Evolutionary conservation across 2,113 vertebrate genomes (phyloP).

Genomic region (Lagenorhynchus albirostris): DNA sequence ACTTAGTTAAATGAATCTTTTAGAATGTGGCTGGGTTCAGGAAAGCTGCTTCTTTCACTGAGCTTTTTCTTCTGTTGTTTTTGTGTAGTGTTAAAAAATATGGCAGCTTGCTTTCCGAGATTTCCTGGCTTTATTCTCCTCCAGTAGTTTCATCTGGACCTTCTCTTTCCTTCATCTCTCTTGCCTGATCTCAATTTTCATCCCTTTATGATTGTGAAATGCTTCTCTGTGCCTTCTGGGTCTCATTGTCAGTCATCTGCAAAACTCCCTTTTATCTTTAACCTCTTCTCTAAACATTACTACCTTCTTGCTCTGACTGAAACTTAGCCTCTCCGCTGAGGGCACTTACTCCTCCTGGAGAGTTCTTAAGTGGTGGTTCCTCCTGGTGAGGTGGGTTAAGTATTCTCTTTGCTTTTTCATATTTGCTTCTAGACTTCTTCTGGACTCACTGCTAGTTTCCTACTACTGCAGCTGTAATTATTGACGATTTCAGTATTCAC

Average conservation of each 20-base stretch:
- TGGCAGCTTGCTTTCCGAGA: not conserved
- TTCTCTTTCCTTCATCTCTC: not conserved
- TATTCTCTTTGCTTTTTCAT: not conserved
- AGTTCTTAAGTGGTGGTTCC: not conserved
- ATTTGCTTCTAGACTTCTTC: not conserved
- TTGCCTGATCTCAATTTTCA: not conserved
- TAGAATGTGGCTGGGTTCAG: not conserved
- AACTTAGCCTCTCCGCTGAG: not conserved
- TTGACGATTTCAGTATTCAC: not conserved
- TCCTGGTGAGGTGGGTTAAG: not conserved
- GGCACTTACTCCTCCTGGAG: not conserved
- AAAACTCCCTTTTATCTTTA: conserved; percentile 33
- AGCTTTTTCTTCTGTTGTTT: not conserved
- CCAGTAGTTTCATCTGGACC: not conserved
- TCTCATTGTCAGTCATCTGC: not conserved
- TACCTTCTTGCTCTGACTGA: not conserved
- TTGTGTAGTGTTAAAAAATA: not conserved
- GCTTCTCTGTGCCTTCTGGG: not conserved
- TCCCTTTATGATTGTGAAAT: not conserved
- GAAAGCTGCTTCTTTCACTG: conserved; percentile 2
- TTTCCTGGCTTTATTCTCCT: not conserved
- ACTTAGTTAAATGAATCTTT: conserved; percentile 29
- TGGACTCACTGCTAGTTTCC: not conserved
- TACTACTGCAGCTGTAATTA: not conserved
- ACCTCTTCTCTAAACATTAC: not conserved